Base-by-base conservation (phyloP, 2,113 vertebrate genomes). In the Misgurnus mizolepis region DNA sequence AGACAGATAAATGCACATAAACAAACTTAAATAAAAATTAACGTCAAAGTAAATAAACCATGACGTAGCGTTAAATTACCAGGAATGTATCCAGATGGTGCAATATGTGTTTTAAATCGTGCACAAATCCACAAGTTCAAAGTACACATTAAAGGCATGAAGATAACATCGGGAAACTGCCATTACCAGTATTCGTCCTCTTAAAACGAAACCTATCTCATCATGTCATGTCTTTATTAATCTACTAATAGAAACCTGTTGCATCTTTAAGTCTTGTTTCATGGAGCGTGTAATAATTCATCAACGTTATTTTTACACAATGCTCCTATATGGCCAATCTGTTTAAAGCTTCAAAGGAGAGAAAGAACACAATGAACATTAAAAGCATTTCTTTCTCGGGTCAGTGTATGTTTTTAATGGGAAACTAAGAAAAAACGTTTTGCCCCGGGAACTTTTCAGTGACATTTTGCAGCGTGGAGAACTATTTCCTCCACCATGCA, bases 381-480 rank as follows among this genome's bases (percentile, higher is more conserved):
- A 39, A 60, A 43, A 7, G 39, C 6, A 15, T 56, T 17, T 12
- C 17, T 56, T 58, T 58, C n/a, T 58, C 6, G 7, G 55, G 55
- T n/a, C 17, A 58, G 50, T 40, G 69, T 34, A 11, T 12, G 14
- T 66, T 78, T 79, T 82, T 83, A n/a, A 73, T 82, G 77, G 78
- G 86, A 80, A 85, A 73, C 82, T 82, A 68, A 3, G 67, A 66
- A 84, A 86, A 89, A 88, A 94, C 5, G 90, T 91, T 88, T 83
- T 89, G 92, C 91, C 92, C 86, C 85, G 80, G 91, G 93, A 93
- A 89, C 88, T 86, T 86, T 92, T 85, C 90, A 88, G 91, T 95
- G 93, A 95, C 93, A 93, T 95, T 95, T 91, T 92, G 88, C 95
- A 95, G 95, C 93, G 88, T 93, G 91, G 90, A 91, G 92, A 95